Evolutionary conservation across 2,797 vertebrate genomes (phyloP).

Genomic region (Ctenosaura bakeri): DNA sequence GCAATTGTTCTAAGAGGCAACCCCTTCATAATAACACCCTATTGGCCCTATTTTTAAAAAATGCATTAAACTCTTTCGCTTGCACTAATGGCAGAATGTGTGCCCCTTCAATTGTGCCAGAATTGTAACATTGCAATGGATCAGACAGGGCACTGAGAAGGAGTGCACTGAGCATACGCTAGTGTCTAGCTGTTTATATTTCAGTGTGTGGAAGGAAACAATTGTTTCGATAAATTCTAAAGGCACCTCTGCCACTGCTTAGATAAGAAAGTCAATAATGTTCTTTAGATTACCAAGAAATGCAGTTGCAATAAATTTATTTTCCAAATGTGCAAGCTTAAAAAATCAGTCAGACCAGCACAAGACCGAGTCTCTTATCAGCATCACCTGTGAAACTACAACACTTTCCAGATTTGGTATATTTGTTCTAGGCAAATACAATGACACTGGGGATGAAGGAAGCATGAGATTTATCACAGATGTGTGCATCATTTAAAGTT

Average conservation of each 20-base stretch:
- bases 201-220: neutral
- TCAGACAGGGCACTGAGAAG: constrained; percentile 7
- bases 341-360: neutral
- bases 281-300: neutral
- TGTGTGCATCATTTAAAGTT: neutral
- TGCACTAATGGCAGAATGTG: neutral
- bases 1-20: constrained; percentile 31
- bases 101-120: neutral
- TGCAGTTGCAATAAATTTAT: constrained; percentile 10
- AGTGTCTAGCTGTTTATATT: neutral
- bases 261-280: neutral
- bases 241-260: neutral
- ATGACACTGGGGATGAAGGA: neutral
- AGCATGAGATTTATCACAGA: neutral
- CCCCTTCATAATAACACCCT: constrained; percentile 24
- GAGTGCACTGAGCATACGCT: neutral
- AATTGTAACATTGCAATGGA: constrained; percentile 8
- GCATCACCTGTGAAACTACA: neutral
- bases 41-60: constrained; percentile 6
- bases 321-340: neutral
- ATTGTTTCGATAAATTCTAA: constrained; percentile 16
- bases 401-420: neutral
- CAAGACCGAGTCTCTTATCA: neutral
- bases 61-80: neutral
- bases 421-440: neutral